Base-by-base conservation (phyloP, 2,797 vertebrate species). In the Salmo trutta region DNA sequence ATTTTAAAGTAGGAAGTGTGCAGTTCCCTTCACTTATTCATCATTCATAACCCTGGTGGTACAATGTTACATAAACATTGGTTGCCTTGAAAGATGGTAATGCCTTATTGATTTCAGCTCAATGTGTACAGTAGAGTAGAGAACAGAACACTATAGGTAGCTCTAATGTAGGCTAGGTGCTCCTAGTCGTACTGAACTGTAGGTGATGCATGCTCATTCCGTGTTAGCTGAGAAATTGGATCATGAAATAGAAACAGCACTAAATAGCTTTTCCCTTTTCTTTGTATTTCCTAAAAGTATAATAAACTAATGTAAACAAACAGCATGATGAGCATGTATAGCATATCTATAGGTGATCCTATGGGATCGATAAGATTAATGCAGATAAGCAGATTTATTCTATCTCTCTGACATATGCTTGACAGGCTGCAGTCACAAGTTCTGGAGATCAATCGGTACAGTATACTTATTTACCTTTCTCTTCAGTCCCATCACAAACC, bases 361-460 rank as follows among this genome's bases (percentile, higher is more conserved):
- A 1, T 91, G 85, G 91, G 87, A 87, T 92, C 92, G 74, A 27
- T 84, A 90, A 80, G 83, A 82, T 80, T 14, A 64, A 86, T 88
- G 75, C 85, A 92, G 90, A 93, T 92, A 85, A 94, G 92, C 92
- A 94, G 95, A 94, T 95, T 95, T 93, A 95, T 90, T 95, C 88
- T 95, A 94, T 95, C 89, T 95, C 91, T 95, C 90, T 95, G 94
- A 95, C 59, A 95, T 95, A 94, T 95, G 94, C 94, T 94, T 94
- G 94, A 95, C 95, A 95, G 95, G 93, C 95, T 93, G 95, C 95
- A 93, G 95, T 95, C 94, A 94, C 94, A 94, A 95, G 95, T 94
- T 94, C 95, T 94, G 94, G 93, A 95, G 95, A 95, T 94, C 95
- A 95, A 92, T 94, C 95, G 94, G 95, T 95, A 95, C 94, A 95